A percentile compares a stretch with the other conserved stretches of the same genome.
These are phyloP conservation scores for Apomyelois bistriatella DNA, from an alignment of 2,888 invertebrate genomes.

Conservation along the genomic window DNA sequence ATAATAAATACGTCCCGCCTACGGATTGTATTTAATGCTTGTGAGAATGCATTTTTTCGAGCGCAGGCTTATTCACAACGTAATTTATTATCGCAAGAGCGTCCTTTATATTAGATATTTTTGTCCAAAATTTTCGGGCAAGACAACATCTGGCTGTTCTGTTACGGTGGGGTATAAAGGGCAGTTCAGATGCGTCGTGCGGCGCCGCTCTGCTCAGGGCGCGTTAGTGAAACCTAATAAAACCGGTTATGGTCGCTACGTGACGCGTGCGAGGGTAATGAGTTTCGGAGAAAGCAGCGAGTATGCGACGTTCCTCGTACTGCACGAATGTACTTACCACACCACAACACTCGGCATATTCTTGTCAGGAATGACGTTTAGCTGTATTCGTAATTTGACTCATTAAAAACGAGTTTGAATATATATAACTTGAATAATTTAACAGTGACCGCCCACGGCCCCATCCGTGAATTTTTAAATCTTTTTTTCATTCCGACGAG, in stretches of 20 bases:
- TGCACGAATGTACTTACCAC: conserved; percentile 7
- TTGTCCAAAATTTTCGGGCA: conserved; percentile 15
- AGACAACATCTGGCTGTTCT: conserved; percentile 22
- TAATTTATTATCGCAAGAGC: conserved; percentile 4
- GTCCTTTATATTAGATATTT: conserved; percentile 4
- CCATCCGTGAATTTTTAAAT: conserved; percentile 7
- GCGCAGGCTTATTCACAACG: neutral
- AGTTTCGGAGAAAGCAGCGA: conserved; percentile 70
- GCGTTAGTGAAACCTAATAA: conserved; percentile 73
- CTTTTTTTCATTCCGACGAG: conserved; percentile 15
- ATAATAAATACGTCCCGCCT: conserved; percentile 2
- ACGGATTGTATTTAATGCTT: neutral
- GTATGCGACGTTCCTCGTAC: conserved; percentile 46
- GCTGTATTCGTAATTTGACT: conserved; percentile 18
- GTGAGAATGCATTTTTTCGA: neutral
- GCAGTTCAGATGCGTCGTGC: conserved; percentile 38
- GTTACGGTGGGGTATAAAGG: conserved; percentile 37
- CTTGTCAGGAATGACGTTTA: conserved; percentile 18
- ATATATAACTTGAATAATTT: conserved; percentile 17
- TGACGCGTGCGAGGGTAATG: conserved; percentile 73
- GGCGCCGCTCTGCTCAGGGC: conserved; percentile 39
- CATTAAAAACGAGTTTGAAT: conserved; percentile 21
- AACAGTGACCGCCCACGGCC: conserved; percentile 17
- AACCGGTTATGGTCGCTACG: conserved; percentile 71
- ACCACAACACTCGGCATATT: conserved; percentile 16